A percentile compares a stretch with the other conserved stretches of the same genome.
Evolutionary conservation across 2,888 invertebrate species (phyloP).

Genomic region (Drosophila engyochracea): DNA sequence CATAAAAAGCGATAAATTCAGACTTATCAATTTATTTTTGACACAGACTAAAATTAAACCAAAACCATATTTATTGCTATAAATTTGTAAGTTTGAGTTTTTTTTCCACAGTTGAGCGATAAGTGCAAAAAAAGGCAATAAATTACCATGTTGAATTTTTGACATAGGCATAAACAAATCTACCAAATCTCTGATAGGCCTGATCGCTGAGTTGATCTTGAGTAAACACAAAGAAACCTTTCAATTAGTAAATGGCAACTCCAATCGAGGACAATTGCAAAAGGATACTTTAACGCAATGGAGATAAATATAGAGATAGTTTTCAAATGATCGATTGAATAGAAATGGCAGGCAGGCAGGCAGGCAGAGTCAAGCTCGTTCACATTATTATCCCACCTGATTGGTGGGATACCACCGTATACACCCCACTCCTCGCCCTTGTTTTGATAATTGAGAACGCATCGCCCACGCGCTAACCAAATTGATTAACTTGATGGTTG

Average conservation of each 20-base stretch:
- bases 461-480: conserved; percentile 39
- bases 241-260: background rate
- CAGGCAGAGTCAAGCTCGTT: background rate
- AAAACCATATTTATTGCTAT: background rate
- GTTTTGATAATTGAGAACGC: conserved; percentile 9
- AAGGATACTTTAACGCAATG: background rate
- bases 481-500: conserved; percentile 46
- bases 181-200: too few species aligned
- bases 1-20: background rate
- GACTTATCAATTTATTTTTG: background rate
- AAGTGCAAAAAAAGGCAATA: background rate
- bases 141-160: background rate
- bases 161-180: background rate
- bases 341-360: background rate
- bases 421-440: background rate
- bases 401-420: too few species aligned
- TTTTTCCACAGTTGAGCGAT: background rate
- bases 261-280: background rate
- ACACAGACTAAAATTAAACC: background rate
- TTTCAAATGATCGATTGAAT: background rate
- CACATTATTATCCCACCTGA: background rate
- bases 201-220: too few species aligned
- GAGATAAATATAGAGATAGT: background rate
- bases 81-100: background rate
- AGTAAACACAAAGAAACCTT: too few species aligned